Conservation (phyloP, 2,797 vertebrate species). For the Hipposideros larvatus region DNA sequence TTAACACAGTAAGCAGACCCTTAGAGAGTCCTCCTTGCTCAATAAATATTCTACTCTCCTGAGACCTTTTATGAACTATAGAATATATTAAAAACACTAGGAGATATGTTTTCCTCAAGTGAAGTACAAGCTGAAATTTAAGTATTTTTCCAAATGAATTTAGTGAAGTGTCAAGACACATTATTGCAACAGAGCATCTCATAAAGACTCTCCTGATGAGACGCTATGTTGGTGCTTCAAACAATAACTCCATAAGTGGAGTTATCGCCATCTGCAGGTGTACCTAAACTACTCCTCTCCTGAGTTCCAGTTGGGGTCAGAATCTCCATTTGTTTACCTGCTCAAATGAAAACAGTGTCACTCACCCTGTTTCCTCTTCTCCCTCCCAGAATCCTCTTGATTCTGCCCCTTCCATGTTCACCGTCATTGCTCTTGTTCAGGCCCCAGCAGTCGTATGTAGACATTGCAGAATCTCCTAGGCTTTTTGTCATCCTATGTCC, state of each 20-base stretch:
- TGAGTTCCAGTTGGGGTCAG: neutral
- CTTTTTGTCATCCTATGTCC: neutral
- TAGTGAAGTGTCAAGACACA: neutral
- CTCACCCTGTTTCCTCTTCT: neutral
- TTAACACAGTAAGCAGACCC: neutral
- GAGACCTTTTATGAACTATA: neutral
- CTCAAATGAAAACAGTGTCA: neutral
- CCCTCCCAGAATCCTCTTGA: neutral
- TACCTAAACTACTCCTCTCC: neutral
- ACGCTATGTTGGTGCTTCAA: neutral
- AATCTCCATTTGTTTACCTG: neutral
- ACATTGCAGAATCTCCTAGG: neutral
- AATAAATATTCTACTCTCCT: neutral
- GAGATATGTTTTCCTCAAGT: neutral
- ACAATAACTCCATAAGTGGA: too few relatives aligned
- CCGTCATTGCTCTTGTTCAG: too few relatives aligned
- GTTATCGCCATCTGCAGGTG: neutral
- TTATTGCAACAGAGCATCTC: neutral
- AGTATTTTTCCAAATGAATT: constrained; percentile 51
- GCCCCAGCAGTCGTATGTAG: fast-evolving
- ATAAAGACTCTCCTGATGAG: neutral
- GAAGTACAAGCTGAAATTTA: constrained; percentile 9
- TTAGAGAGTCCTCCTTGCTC: neutral
- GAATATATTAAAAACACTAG: neutral
- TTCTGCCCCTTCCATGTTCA: neutral